phyloP scores from a whole-genome alignment of 2,797 vertebrate species.

The Neostethus bicornis region DNA sequence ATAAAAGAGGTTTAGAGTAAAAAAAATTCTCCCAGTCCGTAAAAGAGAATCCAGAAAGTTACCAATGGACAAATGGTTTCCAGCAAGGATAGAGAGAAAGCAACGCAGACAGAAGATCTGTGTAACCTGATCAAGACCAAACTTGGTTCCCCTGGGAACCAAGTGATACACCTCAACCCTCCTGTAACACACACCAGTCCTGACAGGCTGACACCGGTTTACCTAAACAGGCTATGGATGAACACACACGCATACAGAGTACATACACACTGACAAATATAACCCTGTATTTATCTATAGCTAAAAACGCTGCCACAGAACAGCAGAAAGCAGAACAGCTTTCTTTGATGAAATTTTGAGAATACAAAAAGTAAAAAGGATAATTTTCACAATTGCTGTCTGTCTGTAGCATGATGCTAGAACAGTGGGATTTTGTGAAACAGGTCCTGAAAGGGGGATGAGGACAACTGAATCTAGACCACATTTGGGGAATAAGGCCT shows the following conservation, averaged over 20 bases:
- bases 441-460: too few species aligned
- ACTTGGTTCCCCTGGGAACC: constrained; percentile 71
- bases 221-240: constrained; percentile 8
- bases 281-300: too few species aligned
- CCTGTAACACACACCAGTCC: constrained; percentile 65
- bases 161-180: constrained; percentile 45
- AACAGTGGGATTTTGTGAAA: too few species aligned
- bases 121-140: constrained; percentile 70
- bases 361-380: too few species aligned
- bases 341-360: too few species aligned
- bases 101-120: constrained; percentile 48
- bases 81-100: constrained; percentile 14
- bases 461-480: too few species aligned
- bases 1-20: not conserved
- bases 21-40: constrained; percentile 11
- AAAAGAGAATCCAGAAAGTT: not conserved
- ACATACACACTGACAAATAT: not conserved
- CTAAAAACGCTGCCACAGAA: too few species aligned
- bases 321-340: too few species aligned
- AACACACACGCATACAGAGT: constrained; percentile 5
- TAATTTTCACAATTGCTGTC: too few species aligned
- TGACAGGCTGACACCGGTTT: constrained; percentile 52
- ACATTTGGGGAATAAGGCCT: too few species aligned
- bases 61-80: constrained; percentile 20
- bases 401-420: too few species aligned